phyloP scores from a whole-genome alignment of 2,113 vertebrate species.

The Phaethornis superciliosus region DNA sequence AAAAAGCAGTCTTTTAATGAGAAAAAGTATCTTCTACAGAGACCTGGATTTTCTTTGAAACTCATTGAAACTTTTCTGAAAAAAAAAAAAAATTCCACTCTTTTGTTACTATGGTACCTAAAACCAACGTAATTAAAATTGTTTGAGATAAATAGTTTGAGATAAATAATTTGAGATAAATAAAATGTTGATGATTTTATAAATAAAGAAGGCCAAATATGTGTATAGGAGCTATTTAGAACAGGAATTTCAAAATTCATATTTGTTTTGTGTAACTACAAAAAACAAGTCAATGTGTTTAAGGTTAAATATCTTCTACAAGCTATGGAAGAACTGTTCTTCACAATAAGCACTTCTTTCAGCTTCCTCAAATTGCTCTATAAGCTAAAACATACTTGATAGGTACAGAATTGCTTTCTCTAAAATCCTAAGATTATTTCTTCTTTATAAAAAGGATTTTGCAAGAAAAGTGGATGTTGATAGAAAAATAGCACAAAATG shows the following conservation, averaged over 20 bases:
- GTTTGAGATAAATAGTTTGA: background rate
- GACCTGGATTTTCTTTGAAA: background rate
- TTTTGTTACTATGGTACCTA: background rate
- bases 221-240: background rate
- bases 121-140: background rate
- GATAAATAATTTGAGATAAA: slow-evolving; percentile 5
- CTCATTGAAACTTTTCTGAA: background rate
- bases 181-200: background rate
- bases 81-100: background rate
- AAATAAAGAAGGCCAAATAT: background rate
- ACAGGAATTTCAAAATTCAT: background rate
- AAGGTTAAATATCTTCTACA: background rate
- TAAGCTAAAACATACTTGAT: background rate
- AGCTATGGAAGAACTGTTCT: background rate
- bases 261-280: background rate
- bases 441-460: background rate
- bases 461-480: background rate
- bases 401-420: background rate
- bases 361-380: background rate
- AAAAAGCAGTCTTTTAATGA: background rate
- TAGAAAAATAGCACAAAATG: background rate
- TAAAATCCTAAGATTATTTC: background rate
- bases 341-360: slow-evolving; percentile 20
- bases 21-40: background rate
- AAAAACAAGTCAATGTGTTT: slow-evolving; percentile 17